Conservation (phyloP, 2,113 vertebrate genomes). For the Sciurus niger region DNA sequence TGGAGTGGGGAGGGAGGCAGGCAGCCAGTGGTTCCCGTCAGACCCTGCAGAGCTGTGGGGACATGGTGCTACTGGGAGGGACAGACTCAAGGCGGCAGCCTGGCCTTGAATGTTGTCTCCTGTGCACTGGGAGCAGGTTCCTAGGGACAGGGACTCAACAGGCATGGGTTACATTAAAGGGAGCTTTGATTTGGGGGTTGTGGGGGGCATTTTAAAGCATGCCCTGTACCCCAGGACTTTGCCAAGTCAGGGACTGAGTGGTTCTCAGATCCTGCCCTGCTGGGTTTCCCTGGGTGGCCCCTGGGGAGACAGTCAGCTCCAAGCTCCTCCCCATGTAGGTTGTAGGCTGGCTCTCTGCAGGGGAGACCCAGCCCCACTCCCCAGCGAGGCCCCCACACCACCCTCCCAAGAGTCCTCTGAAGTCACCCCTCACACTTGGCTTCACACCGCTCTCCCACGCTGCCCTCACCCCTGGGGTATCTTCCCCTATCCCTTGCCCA, state of each 20-base stretch:
- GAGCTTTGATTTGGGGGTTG: not conserved
- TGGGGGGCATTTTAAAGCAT: not conserved
- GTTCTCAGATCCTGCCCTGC: not conserved
- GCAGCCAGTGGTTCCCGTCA: not conserved
- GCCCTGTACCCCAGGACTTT: not conserved
- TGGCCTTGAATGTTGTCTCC: too few relatives aligned
- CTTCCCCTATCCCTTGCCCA: not conserved
- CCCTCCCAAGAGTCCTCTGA: not conserved
- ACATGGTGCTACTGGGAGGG: not conserved
- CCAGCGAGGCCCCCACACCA: not conserved
- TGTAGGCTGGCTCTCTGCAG: not conserved
- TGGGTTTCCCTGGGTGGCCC: too few relatives aligned
- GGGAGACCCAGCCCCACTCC: not conserved
- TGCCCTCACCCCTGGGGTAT: not conserved
- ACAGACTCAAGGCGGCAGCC: not conserved
- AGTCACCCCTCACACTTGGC: not conserved
- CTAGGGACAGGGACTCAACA: not conserved
- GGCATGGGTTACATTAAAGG: not conserved
- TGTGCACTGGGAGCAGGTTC: accelerated
- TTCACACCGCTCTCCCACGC: not conserved
- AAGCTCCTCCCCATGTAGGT: accelerated
- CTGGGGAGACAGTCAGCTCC: too few relatives aligned
- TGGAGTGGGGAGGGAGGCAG: accelerated
- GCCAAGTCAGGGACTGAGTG: not conserved
- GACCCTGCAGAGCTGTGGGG: not conserved